Base-by-base conservation (phyloP, 2,797 vertebrate genomes). In the Paguma larvata region DNA sequence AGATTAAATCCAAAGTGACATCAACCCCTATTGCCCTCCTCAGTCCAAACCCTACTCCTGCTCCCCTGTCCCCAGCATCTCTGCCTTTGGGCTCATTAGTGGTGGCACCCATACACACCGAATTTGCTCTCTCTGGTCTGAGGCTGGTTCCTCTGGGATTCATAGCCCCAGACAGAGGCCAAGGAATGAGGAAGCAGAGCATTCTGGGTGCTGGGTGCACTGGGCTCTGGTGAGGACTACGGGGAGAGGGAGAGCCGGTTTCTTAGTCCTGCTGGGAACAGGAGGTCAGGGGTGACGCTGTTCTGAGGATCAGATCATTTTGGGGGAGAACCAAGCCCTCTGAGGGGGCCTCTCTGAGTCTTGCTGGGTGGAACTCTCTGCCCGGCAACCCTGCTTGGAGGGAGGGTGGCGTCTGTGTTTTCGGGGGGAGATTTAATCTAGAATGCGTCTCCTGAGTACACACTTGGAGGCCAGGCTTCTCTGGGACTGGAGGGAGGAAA, bases 21-120 rank as follows among this genome's bases (percentile, higher is more conserved):
- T 18, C 23, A 59, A 53, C 13, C 41, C 21, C 6, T 70, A 6
- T 10, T 21, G 84, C 3, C 48, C 44, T 77, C 15, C 44, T 72
- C 4, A 1, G 51, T 38, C 56, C 56, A 68, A 77, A 68, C 44
- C 32, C 44, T 21, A 16, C 19, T 73, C 23, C 30, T 44, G 72
- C 25, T 73, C 9, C 16, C 13, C 23, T 0, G 2, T n/a, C 38
- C 13, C 70, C 15, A 16, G 32, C 0, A 0, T 46, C 48, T 63
- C 32, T 25, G 13, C 59, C 0, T 2, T 3, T 2, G 63, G 41
- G 73, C 67, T 46, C 27, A 16, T 16, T 14, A 32, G 34, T 95
- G 38, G 1, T 3, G 56, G 21, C 19, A 12, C 38, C 11, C 2
- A n/a, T 0, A 32, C 38, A 41, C 25, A 9, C 63, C 0, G 12